Evolutionary conservation across 2,113 vertebrate genomes (phyloP).

Genomic region (Fregata magnificens): DNA sequence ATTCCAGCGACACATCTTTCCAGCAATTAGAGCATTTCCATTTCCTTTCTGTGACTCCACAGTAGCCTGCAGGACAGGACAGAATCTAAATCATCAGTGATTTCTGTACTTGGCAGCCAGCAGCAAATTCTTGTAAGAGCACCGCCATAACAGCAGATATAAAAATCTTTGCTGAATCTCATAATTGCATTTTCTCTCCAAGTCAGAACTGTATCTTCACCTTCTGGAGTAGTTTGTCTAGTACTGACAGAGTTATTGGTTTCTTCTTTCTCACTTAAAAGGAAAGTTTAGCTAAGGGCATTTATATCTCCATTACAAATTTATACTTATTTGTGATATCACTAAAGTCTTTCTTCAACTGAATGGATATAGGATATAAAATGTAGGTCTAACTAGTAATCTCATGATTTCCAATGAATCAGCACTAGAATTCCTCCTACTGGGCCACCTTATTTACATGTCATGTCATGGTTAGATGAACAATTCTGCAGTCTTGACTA

Average conservation of each 20-base stretch:
- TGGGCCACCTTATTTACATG: not conserved
- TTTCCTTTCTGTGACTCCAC: not conserved
- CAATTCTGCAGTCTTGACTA: not conserved
- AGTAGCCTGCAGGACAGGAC: not conserved
- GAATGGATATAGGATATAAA: not conserved
- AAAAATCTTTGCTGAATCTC: not conserved
- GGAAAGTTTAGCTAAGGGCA: not conserved
- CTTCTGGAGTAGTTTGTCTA: not conserved
- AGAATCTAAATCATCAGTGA: not conserved
- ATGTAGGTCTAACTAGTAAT: not conserved
- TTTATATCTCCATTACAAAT: not conserved
- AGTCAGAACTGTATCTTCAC: not conserved
- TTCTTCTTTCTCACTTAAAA: not conserved
- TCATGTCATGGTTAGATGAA: not conserved
- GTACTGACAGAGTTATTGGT: not conserved
- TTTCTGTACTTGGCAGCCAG: not conserved
- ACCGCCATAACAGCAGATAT: not conserved
- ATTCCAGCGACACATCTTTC: not conserved
- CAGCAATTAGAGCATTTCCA: not conserved
- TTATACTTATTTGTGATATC: not conserved
- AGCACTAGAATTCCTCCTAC: not conserved
- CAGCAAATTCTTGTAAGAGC: not conserved
- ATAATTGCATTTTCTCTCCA: not conserved
- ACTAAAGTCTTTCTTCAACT: not conserved
- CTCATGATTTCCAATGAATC: not conserved